Evolutionary conservation across 30 jellyfish, hydroid and myxozoan genomes (phyloP), one percentile per base, ranked within the genome.

Genomic region (Cassiopea xamachana): DNA sequence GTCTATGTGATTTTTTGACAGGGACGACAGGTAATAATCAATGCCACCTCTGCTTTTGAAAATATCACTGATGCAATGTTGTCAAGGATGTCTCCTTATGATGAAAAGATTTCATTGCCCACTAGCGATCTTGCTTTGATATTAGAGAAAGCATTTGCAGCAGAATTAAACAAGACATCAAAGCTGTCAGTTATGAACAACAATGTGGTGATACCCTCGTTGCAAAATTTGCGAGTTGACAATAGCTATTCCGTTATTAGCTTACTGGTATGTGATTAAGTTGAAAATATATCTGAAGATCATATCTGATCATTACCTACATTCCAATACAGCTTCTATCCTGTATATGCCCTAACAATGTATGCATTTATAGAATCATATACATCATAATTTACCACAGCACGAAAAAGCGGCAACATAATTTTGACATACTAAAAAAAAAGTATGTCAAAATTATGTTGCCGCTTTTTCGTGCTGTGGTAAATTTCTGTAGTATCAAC

Each of bases 61-160:
- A 62, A 61, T 2, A 80, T 87, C 64, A 80, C 81, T 27, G 77
- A 77, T n/a, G 5, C 89, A 1, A 48, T 76, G 49, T 61, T 87
- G 61, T 77, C 88, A 15, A 61, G 89, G 78, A 75, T 87, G 89
- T 76, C 94, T 17, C 84, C 94, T 12, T 49, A 48, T 19, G 94
- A 87, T 7, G 84, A 15, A 14, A 77, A 86, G 7, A 48, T 87
- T 39, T 19, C 61, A 4, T 60, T 87, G 39, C 85, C 45, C 49
- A 87, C 89, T 0, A 12, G 75, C 17, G 77, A 55, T 51, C 84
- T 75, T 75, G 89, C 83, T 7, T 9, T 87, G 88, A 17, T 75
- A 7, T 80, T 87, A 43, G 58, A 43, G 43, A 87, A 87, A 55
- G 7, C 44, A 43, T 71, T 49, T 18, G 83, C 83, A 27, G 8